Percentiles rank a stretch among this genome's conserved stretches.
phyloP scores from a whole-genome alignment of 37 sponge, comb jelly and placozoan genomes.

The Theonella swinhoei region DNA sequence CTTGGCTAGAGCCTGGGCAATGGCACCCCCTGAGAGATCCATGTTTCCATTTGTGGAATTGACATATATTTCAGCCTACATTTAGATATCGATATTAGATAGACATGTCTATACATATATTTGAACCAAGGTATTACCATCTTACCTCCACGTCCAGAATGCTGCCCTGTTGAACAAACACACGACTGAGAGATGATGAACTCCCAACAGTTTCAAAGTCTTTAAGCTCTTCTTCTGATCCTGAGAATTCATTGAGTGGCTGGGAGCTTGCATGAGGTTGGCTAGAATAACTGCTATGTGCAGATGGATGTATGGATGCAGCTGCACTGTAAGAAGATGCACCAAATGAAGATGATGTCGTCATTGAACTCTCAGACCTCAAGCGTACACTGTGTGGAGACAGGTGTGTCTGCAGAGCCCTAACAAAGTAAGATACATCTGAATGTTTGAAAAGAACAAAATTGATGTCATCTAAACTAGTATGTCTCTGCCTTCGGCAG shows the following conservation, averaged over 20 bases:
- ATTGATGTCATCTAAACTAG: conserved; percentile 28
- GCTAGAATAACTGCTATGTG: no score
- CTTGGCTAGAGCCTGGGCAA: conserved; percentile 32
- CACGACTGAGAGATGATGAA: not conserved
- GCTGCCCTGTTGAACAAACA: conserved; percentile 14
- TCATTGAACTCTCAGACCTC: no score
- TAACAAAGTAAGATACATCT: conserved; percentile 5
- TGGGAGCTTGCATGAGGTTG: no score
- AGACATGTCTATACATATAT: not conserved
- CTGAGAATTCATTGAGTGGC: no score
- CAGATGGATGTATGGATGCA: no score
- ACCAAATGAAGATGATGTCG: no score
- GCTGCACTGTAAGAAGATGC: no score
- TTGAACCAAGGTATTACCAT: not conserved
- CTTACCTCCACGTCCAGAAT: conserved; percentile 34
- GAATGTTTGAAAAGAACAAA: conserved; percentile 24
- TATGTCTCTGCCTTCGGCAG: not conserved
- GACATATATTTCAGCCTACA: conserved; percentile 70
- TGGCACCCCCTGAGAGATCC: conserved; percentile 42
- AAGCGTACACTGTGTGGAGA: not conserved
- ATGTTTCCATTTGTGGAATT: conserved; percentile 57
- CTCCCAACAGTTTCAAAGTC: no score
- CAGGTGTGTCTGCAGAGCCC: conserved; percentile 7
- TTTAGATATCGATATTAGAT: not conserved
- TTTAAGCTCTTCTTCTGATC: no score